Conservation (phyloP, 2,888 invertebrate species). For the Chrysotoxum bicinctum region DNA sequence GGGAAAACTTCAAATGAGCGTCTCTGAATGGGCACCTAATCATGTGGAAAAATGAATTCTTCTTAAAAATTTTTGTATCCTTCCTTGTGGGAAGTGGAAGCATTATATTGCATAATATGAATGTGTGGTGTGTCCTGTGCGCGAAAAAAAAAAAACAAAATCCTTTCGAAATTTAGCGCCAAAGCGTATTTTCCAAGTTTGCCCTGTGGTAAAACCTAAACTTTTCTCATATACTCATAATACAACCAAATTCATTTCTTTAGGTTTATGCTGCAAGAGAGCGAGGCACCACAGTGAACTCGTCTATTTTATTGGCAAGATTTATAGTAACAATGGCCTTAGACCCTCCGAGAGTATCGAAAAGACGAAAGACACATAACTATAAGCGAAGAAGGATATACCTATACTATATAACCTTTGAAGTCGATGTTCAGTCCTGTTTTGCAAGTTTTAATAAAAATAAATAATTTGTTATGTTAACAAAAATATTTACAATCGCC, state of each 20-base stretch:
- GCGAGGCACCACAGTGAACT: conserved; percentile 19
- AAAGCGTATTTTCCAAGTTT: conserved; percentile 29
- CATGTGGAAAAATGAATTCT: conserved; percentile 68
- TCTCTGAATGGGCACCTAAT: conserved; percentile 66
- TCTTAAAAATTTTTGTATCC: conserved; percentile 17
- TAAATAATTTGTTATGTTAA: conserved; percentile 66
- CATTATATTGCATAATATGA: neutral
- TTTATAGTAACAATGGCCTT: conserved; percentile 43
- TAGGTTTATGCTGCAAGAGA: neutral
- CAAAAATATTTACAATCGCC: conserved; percentile 17
- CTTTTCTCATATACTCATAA: neutral
- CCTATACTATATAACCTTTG: conserved; percentile 49
- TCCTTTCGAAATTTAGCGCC: neutral
- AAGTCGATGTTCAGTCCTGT: conserved; percentile 36
- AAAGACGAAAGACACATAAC: neutral
- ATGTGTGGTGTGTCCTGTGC: conserved; percentile 1
- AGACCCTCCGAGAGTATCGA: conserved; percentile 1
- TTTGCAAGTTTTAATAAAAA: conserved; percentile 65
- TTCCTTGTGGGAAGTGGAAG: neutral
- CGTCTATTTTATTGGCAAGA: conserved; percentile 47
- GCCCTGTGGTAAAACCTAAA: conserved; percentile 44
- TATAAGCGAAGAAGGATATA: neutral
- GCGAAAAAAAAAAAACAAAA: conserved; percentile 27
- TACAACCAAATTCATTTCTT: conserved; percentile 41
- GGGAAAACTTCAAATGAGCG: conserved; percentile 41